Conservation (phyloP, 1,140 invertebrate species). For the Drosophila paulistorum region DNA sequence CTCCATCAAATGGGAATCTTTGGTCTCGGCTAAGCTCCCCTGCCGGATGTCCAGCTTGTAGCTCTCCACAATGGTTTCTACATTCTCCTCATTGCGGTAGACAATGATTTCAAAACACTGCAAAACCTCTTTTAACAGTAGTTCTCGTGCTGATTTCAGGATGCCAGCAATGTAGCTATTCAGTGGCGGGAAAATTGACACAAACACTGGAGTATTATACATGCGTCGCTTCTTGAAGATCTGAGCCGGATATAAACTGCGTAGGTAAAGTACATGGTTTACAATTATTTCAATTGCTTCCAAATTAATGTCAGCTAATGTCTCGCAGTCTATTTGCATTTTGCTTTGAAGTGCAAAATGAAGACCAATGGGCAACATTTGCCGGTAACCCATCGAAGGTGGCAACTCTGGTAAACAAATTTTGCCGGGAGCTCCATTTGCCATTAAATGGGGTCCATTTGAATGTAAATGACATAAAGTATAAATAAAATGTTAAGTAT, state of each 20-base stretch:
- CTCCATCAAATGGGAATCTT: conserved; percentile 56
- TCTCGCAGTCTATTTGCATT: conserved; percentile 49
- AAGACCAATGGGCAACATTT: not conserved
- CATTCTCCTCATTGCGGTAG: conserved; percentile 41
- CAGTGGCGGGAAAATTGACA: conserved; percentile 67
- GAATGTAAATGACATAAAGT: too few species aligned
- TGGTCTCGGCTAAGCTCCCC: not conserved
- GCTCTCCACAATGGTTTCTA: conserved; percentile 41
- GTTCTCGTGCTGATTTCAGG: conserved; percentile 48
- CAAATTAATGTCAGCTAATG: conserved; percentile 49
- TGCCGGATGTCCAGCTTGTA: conserved; percentile 40
- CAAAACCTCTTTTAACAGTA: conserved; percentile 41
- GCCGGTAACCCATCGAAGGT: not conserved
- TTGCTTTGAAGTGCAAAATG: not conserved
- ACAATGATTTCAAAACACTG: conserved; percentile 60
- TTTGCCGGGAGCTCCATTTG: too few species aligned
- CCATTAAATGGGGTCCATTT: too few species aligned
- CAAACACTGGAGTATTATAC: conserved; percentile 71
- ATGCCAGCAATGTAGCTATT: conserved; percentile 67
- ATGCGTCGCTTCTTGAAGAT: conserved; percentile 72
- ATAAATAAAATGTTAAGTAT: too few species aligned
- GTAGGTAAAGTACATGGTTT: conserved; percentile 72
- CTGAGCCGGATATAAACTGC: conserved; percentile 69
- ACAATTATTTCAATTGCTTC: conserved; percentile 76
- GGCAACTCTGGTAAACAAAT: not conserved